A percentile compares a stretch with the other conserved stretches of the same genome.
phyloP scores from a whole-genome alignment of 2,888 invertebrate genomes.

The Drepanosiphum platanoidis region DNA sequence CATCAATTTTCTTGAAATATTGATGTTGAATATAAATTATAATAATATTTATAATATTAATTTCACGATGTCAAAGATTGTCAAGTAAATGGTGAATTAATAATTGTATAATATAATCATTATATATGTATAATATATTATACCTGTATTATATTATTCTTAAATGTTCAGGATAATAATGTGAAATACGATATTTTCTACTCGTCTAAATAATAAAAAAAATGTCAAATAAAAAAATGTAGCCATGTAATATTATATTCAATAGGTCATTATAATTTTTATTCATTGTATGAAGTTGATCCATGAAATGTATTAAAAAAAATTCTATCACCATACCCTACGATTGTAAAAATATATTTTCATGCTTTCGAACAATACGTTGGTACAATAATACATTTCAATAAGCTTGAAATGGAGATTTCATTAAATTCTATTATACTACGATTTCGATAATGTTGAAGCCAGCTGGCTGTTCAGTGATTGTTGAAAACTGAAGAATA shows the following conservation, averaged over 20 bases:
- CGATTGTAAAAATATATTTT: background rate
- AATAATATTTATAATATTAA: too few relatives aligned
- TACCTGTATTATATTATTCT: background rate
- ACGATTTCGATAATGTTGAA: too few relatives aligned
- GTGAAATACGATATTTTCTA: background rate
- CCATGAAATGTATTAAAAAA: background rate
- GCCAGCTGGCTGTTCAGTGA: too few relatives aligned
- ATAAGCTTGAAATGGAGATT: background rate
- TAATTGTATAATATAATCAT: background rate
- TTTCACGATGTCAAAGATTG: constrained; percentile 7
- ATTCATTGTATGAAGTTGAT: background rate
- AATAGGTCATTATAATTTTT: background rate
- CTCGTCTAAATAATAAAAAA: too few relatives aligned
- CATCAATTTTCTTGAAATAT: too few relatives aligned
- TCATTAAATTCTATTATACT: background rate
- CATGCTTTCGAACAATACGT: background rate
- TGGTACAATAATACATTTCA: background rate
- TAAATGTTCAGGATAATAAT: background rate
- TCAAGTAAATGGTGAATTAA: background rate
- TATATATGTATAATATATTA: background rate
- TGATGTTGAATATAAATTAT: too few relatives aligned
- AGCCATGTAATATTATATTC: too few relatives aligned
- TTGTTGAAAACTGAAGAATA: too few relatives aligned
- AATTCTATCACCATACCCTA: background rate
- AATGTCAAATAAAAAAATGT: too few relatives aligned